Percentiles rank a stretch among this genome's conserved stretches.
Conservation (phyloP, 2,113 vertebrate genomes). For the Gorilla gorilla region DNA sequence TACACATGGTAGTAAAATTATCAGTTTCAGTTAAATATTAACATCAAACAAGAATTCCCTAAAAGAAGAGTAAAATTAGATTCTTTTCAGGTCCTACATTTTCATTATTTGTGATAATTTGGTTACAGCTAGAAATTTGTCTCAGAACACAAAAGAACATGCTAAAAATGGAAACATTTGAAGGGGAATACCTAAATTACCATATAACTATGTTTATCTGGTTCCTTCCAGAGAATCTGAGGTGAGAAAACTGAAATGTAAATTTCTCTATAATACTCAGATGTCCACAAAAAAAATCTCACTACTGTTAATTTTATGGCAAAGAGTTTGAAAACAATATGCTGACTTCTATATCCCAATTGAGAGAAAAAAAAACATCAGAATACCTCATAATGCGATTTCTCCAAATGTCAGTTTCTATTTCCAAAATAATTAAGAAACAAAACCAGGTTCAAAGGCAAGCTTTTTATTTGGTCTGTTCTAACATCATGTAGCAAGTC, state of each 20-base stretch:
- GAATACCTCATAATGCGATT: neutral
- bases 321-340: slow-evolving; percentile 38
- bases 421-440: slow-evolving; percentile 47
- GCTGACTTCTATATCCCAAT: neutral
- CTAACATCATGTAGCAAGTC: neutral
- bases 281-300: slow-evolving; percentile 11
- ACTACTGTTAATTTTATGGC: neutral
- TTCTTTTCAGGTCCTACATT: slow-evolving; percentile 14
- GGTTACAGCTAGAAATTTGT: slow-evolving; percentile 6
- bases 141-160: neutral
- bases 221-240: neutral
- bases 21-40: slow-evolving; percentile 8
- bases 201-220: neutral
- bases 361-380: neutral
- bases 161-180: neutral
- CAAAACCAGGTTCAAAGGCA: neutral
- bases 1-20: neutral
- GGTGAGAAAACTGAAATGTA: slow-evolving; percentile 19
- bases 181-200: neutral
- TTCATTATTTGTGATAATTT: slow-evolving; percentile 43
- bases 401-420: slow-evolving; percentile 36
- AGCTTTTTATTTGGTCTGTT: neutral
- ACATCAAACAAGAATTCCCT: neutral
- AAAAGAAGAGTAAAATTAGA: neutral
- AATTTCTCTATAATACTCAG: slow-evolving; percentile 28